Percentiles rank a stretch among this genome's conserved stretches.
phyloP scores from a whole-genome alignment of 2,797 vertebrate genomes.

The Chaenodraco wilsoni region DNA sequence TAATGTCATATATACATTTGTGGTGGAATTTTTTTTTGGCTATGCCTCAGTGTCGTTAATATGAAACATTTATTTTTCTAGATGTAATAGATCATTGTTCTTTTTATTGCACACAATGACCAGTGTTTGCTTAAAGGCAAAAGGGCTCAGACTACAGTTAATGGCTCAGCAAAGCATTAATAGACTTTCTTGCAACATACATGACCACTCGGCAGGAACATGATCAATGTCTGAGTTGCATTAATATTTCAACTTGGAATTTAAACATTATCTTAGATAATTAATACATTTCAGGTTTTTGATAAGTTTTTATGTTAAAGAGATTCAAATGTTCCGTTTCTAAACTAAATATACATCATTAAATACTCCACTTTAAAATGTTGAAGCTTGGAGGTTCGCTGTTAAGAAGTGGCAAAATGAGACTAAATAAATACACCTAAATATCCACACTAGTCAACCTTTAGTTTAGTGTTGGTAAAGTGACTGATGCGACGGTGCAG shows the following conservation, averaged over 20 bases:
- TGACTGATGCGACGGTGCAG: too few species aligned
- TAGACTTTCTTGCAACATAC: background rate
- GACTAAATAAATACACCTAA: too few species aligned
- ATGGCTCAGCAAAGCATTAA: constrained; percentile 1
- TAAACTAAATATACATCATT: too few species aligned
- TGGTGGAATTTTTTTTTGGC: background rate
- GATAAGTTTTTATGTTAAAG: too few species aligned
- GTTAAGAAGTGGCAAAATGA: too few species aligned
- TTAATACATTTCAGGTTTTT: background rate
- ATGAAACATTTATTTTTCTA: background rate
- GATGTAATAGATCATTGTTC: background rate
- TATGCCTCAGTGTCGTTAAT: background rate
- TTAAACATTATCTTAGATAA: background rate
- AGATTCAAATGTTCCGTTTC: too few species aligned
- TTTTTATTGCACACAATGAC: background rate
- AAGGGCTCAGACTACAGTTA: background rate
- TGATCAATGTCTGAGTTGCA: background rate
- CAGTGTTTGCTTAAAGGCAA: background rate
- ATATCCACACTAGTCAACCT: too few species aligned
- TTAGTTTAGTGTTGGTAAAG: too few species aligned
- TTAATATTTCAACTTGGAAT: background rate
- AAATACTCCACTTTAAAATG: too few species aligned
- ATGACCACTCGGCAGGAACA: background rate
- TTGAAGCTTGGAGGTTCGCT: too few species aligned
- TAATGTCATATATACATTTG: background rate